Base-by-base conservation (phyloP, 2,113 vertebrate genomes). In the Planiliza haematocheilus region DNA sequence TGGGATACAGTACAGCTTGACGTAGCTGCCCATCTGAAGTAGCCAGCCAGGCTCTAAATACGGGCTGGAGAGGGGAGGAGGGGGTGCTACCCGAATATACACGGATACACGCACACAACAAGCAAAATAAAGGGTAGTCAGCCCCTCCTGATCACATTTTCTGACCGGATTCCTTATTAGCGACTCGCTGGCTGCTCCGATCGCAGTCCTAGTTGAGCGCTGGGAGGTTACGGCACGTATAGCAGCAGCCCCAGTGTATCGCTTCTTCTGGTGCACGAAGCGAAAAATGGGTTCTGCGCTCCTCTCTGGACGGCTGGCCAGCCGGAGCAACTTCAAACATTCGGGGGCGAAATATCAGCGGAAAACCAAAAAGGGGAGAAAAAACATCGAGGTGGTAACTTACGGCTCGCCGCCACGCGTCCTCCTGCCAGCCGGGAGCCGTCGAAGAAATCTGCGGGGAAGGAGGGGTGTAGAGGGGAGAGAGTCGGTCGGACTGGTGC, bases 11-110 rank as follows among this genome's bases (percentile, higher is more conserved):
- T 74, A 38, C 20, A 69, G 82, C 66, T 60, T 77, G 87, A 89
- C 90, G 85, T 88, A 81, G 88, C 83, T 85, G 83, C 83, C 83
- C 86, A 87, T 88, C 86, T 86, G 89, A 91, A 91, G 86, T 89
- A 84, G 85, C 81, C 79, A 90, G 76, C 53, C 83, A 85, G 81
- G 84, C 86, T 90, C 79, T 84, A 84, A 89, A 92, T 86, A 89
- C 78, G 88, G 86, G 88, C 65, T 86, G 73, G 60, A 36, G 71
- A 59, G 70, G 39, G 70, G 62, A 36, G 49, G 78, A 7, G 49
- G 50, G 56, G 14, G 38, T 48, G 67, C 48, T 46, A 82, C 69
- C 57, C 60, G 41, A 65, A 83, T 52, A 84, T 57, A 78, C 74
- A 76, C 50, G 70, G 16, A 61, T 17, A 52, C 24, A 24, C 53